These are phyloP conservation scores for Bhutanitis thaidina DNA, from an alignment of 2,888 invertebrate species.

Conservation along the genomic window DNA sequence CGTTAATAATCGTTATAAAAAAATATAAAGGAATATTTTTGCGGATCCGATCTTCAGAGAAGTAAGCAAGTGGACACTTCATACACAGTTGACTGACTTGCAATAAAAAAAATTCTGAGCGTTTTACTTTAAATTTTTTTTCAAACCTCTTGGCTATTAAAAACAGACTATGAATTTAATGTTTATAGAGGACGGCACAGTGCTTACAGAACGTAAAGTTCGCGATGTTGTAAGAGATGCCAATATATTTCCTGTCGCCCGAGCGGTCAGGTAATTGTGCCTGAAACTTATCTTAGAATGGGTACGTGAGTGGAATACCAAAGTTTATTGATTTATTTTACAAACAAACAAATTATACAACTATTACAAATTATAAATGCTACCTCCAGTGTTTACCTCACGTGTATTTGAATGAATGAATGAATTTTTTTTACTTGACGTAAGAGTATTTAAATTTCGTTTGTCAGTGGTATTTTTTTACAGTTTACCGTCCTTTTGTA, in stretches of 20 bases:
- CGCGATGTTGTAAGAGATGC: constrained; percentile 64
- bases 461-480: too few species aligned
- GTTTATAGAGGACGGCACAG: constrained; percentile 43
- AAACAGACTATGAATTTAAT: constrained; percentile 41
- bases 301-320: constrained; percentile 68
- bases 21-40: constrained; percentile 36
- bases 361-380: constrained; percentile 67
- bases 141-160: constrained; percentile 35
- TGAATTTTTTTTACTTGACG: too few species aligned
- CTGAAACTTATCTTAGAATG: constrained; percentile 74
- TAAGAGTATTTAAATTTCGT: too few species aligned
- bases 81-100: constrained; percentile 3
- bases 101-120: not conserved
- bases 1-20: constrained; percentile 21
- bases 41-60: constrained; percentile 29
- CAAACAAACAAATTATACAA: constrained; percentile 51
- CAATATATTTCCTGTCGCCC: constrained; percentile 76
- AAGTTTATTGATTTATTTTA: too few species aligned
- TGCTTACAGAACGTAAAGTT: constrained; percentile 28
- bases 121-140: constrained; percentile 30
- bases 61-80: not conserved
- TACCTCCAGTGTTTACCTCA: constrained; percentile 35
- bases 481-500: too few species aligned
- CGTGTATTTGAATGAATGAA: too few species aligned
- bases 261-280: constrained; percentile 77